Base-by-base conservation (phyloP, 64 coral and sea anemone genomes). In the Cladopsammia gracilis region DNA sequence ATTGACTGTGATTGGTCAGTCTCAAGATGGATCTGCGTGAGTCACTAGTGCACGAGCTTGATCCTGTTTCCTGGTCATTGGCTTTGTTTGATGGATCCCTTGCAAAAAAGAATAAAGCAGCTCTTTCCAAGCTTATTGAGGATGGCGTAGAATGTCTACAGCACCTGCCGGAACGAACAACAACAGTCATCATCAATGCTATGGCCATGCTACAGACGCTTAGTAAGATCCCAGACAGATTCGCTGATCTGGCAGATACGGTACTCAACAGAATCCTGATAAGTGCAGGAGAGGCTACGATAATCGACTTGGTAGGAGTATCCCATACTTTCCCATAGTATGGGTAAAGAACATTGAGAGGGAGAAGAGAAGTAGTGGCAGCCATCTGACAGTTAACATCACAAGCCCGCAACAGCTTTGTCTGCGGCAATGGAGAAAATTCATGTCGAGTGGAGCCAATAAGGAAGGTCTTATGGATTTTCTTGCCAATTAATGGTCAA, bases 1-100 rank as follows among this genome's bases (percentile, higher is more conserved):
- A 92, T 54, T 42, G 89, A 48, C 45, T 96, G 90, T 96, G 12
- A 96, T n/a, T n/a, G n/a, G n/a, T n/a, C n/a, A n/a, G n/a, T n/a
- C n/a, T n/a, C n/a, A n/a, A n/a, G 62, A 53, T 96, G 67, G 84
- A 92, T 66, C 66, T 96, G 16, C 26, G 60, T 61, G 69, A 96
- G 65, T 57, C 85, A 26, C 73, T 81, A 46, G 34, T 19, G 11
- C 76, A 90, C 73, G 81, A 90, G 60, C 88, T 95, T 54, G 70
- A 64, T 2, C 82, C 93, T 42, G 25, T 90, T n/a, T 88, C 66
- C 4, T 90, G 93, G 88, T 90, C 93, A 25, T 43, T 91, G 57
- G 88, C 82, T 44, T 71, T 71, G 7, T 90, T 34, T 79, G 79
- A 82, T 76, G 93, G 87, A 11, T 59, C 87, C 25, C n/a, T 95